Evolutionary conservation across 30 jellyfish, hydroid and myxozoan species (phyloP).

Genomic region (Clytia hemisphaerica): DNA sequence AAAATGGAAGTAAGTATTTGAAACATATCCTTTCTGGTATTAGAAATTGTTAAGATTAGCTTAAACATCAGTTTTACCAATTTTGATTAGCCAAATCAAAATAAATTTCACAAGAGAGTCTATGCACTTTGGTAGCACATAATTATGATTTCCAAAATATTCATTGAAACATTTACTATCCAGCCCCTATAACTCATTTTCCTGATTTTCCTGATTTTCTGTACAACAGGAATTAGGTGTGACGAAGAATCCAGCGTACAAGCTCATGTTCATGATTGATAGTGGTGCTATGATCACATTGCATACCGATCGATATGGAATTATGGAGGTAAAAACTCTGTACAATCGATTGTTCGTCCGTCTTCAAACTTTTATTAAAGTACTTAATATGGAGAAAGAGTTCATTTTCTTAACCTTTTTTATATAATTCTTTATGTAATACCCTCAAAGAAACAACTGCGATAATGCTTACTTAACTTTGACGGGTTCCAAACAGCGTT

Average conservation of each 20-base stretch:
- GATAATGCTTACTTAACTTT: no score
- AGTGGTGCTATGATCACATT: slow-evolving; percentile 93
- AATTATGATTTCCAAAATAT: no score
- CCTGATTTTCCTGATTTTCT: not conserved
- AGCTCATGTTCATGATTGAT: slow-evolving; percentile 81
- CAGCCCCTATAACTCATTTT: not conserved
- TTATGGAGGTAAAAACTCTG: slow-evolving; percentile 78
- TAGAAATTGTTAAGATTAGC: not conserved
- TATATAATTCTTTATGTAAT: no score
- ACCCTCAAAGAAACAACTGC: no score
- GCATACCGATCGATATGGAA: slow-evolving; percentile 73
- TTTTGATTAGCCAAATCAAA: not conserved
- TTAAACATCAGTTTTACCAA: not conserved
- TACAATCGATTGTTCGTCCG: no score
- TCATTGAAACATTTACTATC: not conserved
- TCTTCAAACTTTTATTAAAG: no score
- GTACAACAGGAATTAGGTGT: slow-evolving; percentile 80
- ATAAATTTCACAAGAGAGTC: no score
- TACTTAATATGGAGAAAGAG: no score
- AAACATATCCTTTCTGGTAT: not conserved
- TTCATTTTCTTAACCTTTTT: not conserved
- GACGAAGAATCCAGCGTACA: slow-evolving; percentile 48
- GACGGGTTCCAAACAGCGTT: no score
- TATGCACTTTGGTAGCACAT: no score
- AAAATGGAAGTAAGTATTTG: slow-evolving; percentile 71